Evolutionary conservation across 2,113 vertebrate genomes (phyloP).

Genomic region (Aix galericulata): DNA sequence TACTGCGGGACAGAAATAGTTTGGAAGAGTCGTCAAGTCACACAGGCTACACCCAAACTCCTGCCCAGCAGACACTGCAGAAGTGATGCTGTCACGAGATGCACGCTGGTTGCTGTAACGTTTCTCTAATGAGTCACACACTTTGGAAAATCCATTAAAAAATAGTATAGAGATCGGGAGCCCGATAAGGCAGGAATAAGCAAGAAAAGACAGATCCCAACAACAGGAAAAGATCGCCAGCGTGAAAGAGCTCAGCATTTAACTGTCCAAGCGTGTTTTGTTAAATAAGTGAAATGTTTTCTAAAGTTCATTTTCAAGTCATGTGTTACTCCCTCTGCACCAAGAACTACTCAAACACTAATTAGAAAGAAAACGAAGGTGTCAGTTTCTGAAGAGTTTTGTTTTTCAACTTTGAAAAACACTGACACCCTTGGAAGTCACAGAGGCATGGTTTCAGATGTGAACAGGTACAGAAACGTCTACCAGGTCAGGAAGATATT

Average conservation of each 20-base stretch:
- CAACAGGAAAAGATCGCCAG: background rate
- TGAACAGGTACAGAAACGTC: accelerated
- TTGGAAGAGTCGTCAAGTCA: background rate
- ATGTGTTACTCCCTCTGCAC: background rate
- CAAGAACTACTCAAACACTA: background rate
- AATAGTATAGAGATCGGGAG: background rate
- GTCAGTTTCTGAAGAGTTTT: background rate
- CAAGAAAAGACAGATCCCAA: background rate
- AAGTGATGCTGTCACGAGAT: slow-evolving; percentile 65
- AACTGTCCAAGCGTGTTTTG: background rate
- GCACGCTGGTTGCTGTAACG: slow-evolving; percentile 51
- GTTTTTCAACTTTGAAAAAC: background rate
- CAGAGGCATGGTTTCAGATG: background rate
- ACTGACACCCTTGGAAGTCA: background rate
- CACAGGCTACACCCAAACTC: slow-evolving; percentile 44
- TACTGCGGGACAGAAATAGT: slow-evolving; percentile 7
- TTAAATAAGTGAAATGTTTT: background rate
- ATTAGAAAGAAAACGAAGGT: background rate
- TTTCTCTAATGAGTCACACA: slow-evolving; percentile 73
- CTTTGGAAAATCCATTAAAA: slow-evolving; percentile 65
- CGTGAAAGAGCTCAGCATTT: background rate
- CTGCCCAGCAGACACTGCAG: slow-evolving; percentile 24
- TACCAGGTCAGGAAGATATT: background rate
- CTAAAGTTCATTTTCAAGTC: background rate
- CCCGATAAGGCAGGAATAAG: slow-evolving; percentile 34